A percentile compares a stretch with the other conserved stretches of the same genome.
Evolutionary conservation across 2,888 invertebrate genomes (phyloP).

Genomic region (Synergus umbraculus): DNA sequence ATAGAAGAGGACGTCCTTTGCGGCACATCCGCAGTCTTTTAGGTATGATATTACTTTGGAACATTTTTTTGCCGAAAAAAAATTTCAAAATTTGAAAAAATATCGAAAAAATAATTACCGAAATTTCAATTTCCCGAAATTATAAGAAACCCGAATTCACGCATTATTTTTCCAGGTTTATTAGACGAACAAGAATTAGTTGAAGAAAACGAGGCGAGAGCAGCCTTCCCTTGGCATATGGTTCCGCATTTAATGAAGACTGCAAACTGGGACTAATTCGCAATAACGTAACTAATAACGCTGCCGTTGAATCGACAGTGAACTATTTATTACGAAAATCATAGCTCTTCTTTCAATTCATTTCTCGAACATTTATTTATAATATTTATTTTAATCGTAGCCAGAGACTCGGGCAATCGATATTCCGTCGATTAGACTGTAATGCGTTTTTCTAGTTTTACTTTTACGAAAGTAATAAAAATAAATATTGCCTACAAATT

Average conservation of each 20-base stretch:
- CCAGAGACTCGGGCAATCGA: slow-evolving; percentile 44
- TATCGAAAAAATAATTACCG: too few relatives aligned
- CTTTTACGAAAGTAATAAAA: slow-evolving; percentile 44
- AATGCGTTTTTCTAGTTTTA: slow-evolving; percentile 42
- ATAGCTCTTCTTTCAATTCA: slow-evolving; percentile 40
- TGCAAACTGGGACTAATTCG: slow-evolving; percentile 83
- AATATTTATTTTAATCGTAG: slow-evolving; percentile 54
- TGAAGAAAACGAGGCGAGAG: slow-evolving; percentile 76
- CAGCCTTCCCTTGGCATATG: slow-evolving; percentile 89
- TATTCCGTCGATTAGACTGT: slow-evolving; percentile 46
- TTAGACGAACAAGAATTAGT: slow-evolving; percentile 38
- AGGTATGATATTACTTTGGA: slow-evolving; percentile 60
- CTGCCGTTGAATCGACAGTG: slow-evolving; percentile 50
- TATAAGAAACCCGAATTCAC: background rate
- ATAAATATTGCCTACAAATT: slow-evolving; percentile 44
- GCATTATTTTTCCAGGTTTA: slow-evolving; percentile 50
- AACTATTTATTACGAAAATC: slow-evolving; percentile 51
- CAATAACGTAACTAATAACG: slow-evolving; percentile 31
- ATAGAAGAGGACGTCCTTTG: slow-evolving; percentile 76
- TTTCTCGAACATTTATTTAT: slow-evolving; percentile 50
- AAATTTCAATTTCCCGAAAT: too few relatives aligned
- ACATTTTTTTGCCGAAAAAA: background rate
- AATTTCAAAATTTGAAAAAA: too few relatives aligned
- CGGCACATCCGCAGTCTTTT: slow-evolving; percentile 77
- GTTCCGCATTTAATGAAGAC: slow-evolving; percentile 84